Evolutionary conservation across 2,797 vertebrate species (phyloP).

Genomic region (Spinus pinus): DNA sequence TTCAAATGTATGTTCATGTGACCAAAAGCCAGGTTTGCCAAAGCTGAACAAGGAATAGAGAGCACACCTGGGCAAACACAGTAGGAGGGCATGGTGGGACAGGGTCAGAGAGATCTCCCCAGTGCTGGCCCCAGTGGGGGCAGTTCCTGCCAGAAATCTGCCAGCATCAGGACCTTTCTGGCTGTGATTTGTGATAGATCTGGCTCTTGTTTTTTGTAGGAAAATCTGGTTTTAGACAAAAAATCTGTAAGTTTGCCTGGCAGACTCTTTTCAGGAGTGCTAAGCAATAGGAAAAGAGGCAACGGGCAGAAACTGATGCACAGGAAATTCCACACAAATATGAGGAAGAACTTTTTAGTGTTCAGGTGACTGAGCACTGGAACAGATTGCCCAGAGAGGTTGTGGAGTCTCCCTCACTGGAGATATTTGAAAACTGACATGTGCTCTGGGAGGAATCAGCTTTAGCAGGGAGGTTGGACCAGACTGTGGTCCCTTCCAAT

Average conservation of each 20-base stretch:
- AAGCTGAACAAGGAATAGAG: neutral
- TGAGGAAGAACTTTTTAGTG: neutral
- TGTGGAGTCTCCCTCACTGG: neutral
- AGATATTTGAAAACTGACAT: neutral
- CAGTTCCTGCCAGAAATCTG: neutral
- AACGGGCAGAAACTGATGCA: neutral
- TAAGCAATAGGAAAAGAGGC: neutral
- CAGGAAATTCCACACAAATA: neutral
- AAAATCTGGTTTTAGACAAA: neutral
- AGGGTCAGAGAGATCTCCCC: constrained; percentile 42
- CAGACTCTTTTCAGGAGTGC: neutral
- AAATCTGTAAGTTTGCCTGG: neutral
- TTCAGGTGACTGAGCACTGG: rapidly evolving
- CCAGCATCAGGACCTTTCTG: neutral
- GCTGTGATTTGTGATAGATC: neutral
- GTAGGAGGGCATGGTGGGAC: neutral
- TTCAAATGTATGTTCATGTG: neutral
- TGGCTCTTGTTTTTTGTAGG: neutral
- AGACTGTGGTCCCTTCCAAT: neutral
- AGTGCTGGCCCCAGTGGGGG: neutral
- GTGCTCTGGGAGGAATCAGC: neutral
- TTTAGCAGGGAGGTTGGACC: neutral
- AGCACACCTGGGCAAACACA: constrained; percentile 39
- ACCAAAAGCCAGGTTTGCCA: neutral
- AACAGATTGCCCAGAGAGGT: neutral